Evolutionary conservation across 2,888 invertebrate genomes (phyloP), one percentile per base, ranked within the genome.

Genomic region (Leptopterna dolabrata): DNA sequence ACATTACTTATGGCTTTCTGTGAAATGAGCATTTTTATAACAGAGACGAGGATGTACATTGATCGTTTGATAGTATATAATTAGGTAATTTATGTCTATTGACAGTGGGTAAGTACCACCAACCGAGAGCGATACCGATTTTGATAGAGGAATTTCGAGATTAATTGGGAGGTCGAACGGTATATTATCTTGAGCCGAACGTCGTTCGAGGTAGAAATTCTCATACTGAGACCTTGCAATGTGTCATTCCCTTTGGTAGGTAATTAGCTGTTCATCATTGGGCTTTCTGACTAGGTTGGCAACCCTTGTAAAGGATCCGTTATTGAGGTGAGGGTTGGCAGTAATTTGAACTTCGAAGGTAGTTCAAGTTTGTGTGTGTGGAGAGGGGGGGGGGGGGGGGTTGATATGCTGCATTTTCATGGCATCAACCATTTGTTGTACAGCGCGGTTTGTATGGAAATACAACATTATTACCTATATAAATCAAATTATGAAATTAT

Each of bases 261-360:
- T 73, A 73, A 73, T 73, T 30, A 73, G 73, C 73, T 30, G 73
- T 73, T 73, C 36, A 73, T 73, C 73, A 73, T 73, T 73, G 36
- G 36, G 13, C 0, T 4, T 30, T 73, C 73, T 73, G 73, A 41
- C 16, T 73, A 73, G 73, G 70, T 70, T 70, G 70, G 70, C 70
- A 70, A 11, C 29, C 24, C 70, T 70, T 19, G 70, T 70, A 27
- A 2, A 6, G n/a, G 29, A 13, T 19, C 70, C 11, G 13, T 70
- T 70, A 70, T 29, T 70, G 6, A 6, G 36, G 36, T 36, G 36
- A 36, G 36, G 36, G 36, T 2, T 36, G 36, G 36, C 2, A 4
- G 7, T 36, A 36, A 36, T 36, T 36, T 36, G 4, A n/a, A 36
- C 36, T 36, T 13, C 13, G 47, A 47, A 47, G 47, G 47, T 47